These are phyloP conservation scores for Symphodus melops DNA, from an alignment of 2,113 vertebrate genomes.

Conservation along the genomic window DNA sequence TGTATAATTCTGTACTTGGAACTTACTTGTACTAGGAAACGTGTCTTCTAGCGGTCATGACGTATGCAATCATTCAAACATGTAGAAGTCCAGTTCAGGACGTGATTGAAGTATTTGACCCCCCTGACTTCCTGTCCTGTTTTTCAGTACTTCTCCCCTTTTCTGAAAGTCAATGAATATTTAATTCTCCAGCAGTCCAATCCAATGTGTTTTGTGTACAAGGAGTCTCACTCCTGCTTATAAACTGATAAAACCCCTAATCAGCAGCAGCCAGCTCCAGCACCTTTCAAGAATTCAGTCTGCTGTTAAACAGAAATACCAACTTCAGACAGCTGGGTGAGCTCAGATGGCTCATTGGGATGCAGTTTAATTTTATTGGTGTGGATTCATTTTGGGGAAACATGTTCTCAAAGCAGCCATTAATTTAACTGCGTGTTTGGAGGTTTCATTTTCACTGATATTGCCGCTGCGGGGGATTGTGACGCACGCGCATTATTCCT, in stretches of 20 bases:
- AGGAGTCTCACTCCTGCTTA: background rate
- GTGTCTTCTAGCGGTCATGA: no score
- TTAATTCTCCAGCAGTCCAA: background rate
- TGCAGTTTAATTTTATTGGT: background rate
- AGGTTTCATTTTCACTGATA: slow-evolving; percentile 4
- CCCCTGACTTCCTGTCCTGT: background rate
- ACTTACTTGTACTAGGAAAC: no score
- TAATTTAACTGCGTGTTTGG: background rate
- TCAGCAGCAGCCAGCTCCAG: background rate
- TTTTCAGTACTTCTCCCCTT: background rate
- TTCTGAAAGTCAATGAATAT: background rate
- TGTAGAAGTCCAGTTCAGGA: no score
- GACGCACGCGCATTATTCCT: background rate
- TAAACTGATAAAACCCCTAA: background rate
- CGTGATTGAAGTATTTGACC: background rate
- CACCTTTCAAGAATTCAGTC: background rate
- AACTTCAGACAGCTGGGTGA: background rate
- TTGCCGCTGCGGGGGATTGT: slow-evolving; percentile 5
- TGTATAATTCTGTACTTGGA: no score
- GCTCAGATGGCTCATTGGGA: slow-evolving; percentile 4
- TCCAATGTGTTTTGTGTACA: background rate
- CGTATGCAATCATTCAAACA: no score
- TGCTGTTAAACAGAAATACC: background rate
- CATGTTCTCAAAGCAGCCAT: background rate
- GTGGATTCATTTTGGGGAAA: slow-evolving; percentile 3